phyloP scores from a whole-genome alignment of 1,140 invertebrate genomes.

The Drosophila ohnishii region DNA sequence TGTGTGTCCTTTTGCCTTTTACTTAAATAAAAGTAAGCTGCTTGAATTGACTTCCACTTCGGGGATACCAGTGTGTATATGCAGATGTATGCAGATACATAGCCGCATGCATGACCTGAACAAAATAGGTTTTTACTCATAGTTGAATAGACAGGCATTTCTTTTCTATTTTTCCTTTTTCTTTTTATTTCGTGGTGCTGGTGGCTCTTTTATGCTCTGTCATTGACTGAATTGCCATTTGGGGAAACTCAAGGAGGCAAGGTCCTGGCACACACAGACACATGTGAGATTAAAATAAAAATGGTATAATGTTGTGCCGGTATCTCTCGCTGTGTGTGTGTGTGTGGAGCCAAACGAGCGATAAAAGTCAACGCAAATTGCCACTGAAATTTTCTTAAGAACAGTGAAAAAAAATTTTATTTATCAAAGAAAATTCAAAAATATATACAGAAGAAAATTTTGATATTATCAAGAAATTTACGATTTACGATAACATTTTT shows the following conservation, averaged over 20 bases:
- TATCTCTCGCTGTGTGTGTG: not conserved
- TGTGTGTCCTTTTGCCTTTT: constrained; percentile 40
- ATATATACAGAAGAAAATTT: not conserved
- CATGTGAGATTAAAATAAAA: constrained; percentile 57
- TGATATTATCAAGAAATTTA: too few relatives aligned
- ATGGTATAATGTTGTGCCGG: constrained; percentile 39
- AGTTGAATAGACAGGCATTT: constrained; percentile 69
- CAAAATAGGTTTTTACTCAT: constrained; percentile 64
- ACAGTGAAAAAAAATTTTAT: not conserved
- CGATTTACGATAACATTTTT: too few relatives aligned
- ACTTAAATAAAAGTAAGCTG: constrained; percentile 72
- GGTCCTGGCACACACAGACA: constrained; percentile 12
- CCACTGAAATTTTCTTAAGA: constrained; percentile 37
- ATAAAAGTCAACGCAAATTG: constrained; percentile 56
- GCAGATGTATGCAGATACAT: constrained; percentile 13
- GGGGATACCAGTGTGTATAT: constrained; percentile 9
- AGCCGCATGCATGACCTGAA: constrained; percentile 60
- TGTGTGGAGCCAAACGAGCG: constrained; percentile 27
- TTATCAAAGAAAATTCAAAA: too few relatives aligned
- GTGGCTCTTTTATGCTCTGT: constrained; percentile 60
- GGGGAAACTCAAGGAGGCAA: constrained; percentile 34
- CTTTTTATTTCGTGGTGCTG: constrained; percentile 3
- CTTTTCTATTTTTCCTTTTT: constrained; percentile 9
- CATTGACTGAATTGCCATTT: constrained; percentile 72
- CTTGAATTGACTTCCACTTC: constrained; percentile 71